Percentiles rank a stretch among this genome's conserved stretches.
phyloP scores from a whole-genome alignment of 2,113 vertebrate species.

The Centropus unirufus region DNA sequence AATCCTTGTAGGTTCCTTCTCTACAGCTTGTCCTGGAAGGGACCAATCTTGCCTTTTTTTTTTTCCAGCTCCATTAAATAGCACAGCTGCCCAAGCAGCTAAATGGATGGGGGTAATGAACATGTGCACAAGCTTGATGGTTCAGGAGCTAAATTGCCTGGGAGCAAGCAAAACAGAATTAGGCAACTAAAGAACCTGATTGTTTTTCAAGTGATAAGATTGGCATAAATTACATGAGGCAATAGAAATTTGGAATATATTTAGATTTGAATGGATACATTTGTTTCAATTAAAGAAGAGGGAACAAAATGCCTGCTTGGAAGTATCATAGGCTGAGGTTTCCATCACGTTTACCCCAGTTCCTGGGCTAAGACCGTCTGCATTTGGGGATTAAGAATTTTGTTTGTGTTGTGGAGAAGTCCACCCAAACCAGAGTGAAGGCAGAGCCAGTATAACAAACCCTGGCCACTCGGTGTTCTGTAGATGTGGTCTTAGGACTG shows the following conservation, averaged over 20 bases:
- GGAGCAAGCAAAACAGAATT: conserved; percentile 46
- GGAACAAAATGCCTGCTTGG: neutral
- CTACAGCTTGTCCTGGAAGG: neutral
- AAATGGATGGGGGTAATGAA: conserved; percentile 46
- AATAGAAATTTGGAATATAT: conserved; percentile 3
- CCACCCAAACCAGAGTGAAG: neutral
- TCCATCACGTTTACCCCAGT: neutral
- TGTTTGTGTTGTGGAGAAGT: neutral
- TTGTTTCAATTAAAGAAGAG: conserved; percentile 41
- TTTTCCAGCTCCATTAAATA: conserved; percentile 25
- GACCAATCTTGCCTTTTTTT: neutral
- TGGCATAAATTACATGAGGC: conserved; percentile 50
- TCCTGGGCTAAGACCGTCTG: neutral
- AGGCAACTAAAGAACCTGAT: conserved; percentile 18
- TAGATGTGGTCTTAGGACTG: too few species aligned
- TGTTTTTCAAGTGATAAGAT: conserved; percentile 59
- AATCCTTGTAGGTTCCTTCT: neutral
- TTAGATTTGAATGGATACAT: conserved; percentile 10
- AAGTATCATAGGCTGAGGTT: neutral
- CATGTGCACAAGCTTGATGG: conserved; percentile 3
- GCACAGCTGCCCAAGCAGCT: conserved; percentile 45
- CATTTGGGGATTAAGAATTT: neutral
- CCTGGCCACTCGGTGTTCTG: accelerated
- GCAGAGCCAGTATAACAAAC: neutral
- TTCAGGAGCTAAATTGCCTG: conserved; percentile 47